Base-by-base conservation (phyloP, 1,140 invertebrate species). In the Brachionus sp. region DNA sequence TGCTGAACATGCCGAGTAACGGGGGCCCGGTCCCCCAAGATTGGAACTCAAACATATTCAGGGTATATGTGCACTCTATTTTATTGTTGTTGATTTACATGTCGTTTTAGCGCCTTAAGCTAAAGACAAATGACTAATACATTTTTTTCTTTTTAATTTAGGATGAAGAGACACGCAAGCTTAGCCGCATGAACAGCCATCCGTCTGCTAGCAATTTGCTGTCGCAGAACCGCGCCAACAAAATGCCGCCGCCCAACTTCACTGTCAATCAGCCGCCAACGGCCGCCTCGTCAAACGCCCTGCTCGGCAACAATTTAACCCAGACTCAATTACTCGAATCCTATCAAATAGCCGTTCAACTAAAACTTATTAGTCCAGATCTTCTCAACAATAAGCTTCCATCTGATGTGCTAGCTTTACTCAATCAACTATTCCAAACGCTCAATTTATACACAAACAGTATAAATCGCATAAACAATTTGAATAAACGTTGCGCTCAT, bases 361-460 rank as follows among this genome's bases (percentile, higher is more conserved):
- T 39, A 3, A 57, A 57, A 16, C 16, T 68, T n/a, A 82, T 82
- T 12, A 68, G 62, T 50, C 39, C 25, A 5, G 80, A 82, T 39
- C 50, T 82, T 25, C 62, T 82, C 35, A 68, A 46, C 35, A 82
- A 25, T n/a, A 82, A 68, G 35, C 39, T 82, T 29, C 80, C 80
- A 10, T 64, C 37, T 12, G 37, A 82, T 16, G 57, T 82, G 12
- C 35, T 82, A 12, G 35, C 13, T 10, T 35, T 57, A 42, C 37
- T 80, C n/a, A 80, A 80, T 16, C 77, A 80, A 66, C 19, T 80
- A 66, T 80, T 80, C 50, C 77, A 80, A 44, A 80, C 50, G 16
- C 33, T 80, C 37, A 80, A 57, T 39, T n/a, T 23, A 7, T 80
- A 62, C 19, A 80, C 62, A 37, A 44, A 42, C 39, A 62, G 10